These are phyloP conservation scores for Morone saxatilis DNA, from an alignment of 2,113 vertebrate genomes.

Conservation along the genomic window DNA sequence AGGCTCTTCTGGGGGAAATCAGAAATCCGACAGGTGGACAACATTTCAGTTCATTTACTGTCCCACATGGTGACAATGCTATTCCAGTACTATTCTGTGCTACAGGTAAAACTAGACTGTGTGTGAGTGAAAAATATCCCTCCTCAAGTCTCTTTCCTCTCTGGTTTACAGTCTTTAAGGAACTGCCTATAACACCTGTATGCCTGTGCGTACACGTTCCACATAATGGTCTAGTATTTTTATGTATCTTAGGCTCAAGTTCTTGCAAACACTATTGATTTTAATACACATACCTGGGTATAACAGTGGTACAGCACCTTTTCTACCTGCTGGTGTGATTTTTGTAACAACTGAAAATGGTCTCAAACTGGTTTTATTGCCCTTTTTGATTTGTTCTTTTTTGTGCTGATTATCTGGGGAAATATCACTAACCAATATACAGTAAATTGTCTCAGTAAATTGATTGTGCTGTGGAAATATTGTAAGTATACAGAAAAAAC, in stretches of 20 bases:
- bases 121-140: neutral
- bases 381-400: neutral
- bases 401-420: conserved; percentile 10
- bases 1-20: neutral
- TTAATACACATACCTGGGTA: neutral
- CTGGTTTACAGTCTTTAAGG: conserved; percentile 39
- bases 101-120: neutral
- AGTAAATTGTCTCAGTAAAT: neutral
- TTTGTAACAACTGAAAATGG: neutral
- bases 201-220: neutral
- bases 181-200: conserved; percentile 17
- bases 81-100: conserved; percentile 2
- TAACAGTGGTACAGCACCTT: neutral
- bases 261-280: conserved; percentile 16
- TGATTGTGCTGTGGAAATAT: neutral
- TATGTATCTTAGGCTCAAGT: neutral
- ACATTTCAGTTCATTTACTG: neutral
- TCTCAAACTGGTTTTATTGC: neutral
- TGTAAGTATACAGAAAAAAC: neutral
- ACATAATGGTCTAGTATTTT: neutral
- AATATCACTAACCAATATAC: conserved; percentile 20
- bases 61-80: neutral
- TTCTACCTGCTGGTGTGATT: conserved; percentile 22
- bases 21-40: neutral
- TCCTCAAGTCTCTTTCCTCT: neutral